Conservation (phyloP, 1,140 invertebrate genomes). For the Ctenoplectra terminalis region DNA sequence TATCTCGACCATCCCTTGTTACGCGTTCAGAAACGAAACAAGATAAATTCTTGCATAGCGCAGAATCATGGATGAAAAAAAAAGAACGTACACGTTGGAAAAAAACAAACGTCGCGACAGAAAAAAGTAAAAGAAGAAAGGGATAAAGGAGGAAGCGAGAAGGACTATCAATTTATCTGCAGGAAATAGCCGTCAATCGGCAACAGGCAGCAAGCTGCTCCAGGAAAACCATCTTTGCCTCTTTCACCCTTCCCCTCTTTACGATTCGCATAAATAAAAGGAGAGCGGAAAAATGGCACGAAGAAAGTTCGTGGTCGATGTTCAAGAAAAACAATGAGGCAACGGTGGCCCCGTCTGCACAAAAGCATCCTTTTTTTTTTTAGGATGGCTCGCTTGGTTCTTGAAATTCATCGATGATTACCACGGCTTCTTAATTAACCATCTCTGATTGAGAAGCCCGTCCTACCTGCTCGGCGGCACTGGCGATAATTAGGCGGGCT, state of each 20-base stretch:
- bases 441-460: conserved; percentile 58
- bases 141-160: neutral
- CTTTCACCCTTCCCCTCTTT: neutral
- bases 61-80: neutral
- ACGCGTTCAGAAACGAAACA: neutral
- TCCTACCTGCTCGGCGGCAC: neutral
- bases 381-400: conserved; percentile 35
- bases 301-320: conserved; percentile 18
- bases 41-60: neutral
- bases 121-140: neutral
- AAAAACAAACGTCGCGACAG: neutral
- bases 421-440: conserved; percentile 65
- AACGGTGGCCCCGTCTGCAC: conserved; percentile 10
- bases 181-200: conserved; percentile 32
- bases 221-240: neutral
- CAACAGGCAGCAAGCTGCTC: neutral
- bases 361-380: conserved; percentile 27
- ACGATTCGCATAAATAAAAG: neutral
- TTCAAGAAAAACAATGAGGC: conserved; percentile 29
- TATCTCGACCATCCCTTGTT: neutral
- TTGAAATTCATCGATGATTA: conserved; percentile 54
- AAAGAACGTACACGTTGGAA: neutral
- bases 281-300: neutral
- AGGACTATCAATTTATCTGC: conserved; percentile 20
- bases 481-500: conserved; percentile 64